Percentiles rank a stretch among this genome's conserved stretches.
These are phyloP conservation scores for Habrosyne pyritoides DNA, from an alignment of 2,888 invertebrate species.

Conservation along the genomic window DNA sequence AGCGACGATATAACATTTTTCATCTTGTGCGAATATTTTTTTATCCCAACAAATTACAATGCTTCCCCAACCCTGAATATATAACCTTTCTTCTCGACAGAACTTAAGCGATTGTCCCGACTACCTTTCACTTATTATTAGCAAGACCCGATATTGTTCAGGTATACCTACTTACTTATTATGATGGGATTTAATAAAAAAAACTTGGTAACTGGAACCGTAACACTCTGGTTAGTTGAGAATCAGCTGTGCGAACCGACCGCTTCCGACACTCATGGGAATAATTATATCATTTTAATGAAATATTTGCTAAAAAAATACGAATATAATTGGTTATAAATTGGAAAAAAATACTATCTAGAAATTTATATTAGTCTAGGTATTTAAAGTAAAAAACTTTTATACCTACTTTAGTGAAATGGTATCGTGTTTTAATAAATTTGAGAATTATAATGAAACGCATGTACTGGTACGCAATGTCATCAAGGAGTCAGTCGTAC, in stretches of 20 bases:
- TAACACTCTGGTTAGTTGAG: conserved; percentile 3
- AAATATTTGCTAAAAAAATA: not conserved
- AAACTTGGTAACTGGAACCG: not conserved
- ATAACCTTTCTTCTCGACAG: not conserved
- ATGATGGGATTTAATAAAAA: too few relatives aligned
- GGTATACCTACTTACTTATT: not conserved
- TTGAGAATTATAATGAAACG: not conserved
- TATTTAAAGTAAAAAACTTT: conserved; percentile 2
- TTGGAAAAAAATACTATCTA: not conserved
- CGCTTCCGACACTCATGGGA: conserved; percentile 1
- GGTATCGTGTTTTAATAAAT: not conserved
- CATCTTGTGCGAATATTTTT: not conserved
- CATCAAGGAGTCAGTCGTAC: conserved; percentile 53
- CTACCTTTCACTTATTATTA: not conserved
- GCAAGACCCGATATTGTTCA: not conserved
- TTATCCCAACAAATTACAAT: not conserved
- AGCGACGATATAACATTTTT: conserved; percentile 18
- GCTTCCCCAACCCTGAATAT: not conserved
- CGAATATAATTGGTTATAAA: not conserved
- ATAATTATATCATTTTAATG: not conserved
- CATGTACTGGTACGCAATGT: not conserved
- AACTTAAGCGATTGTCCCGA: not conserved
- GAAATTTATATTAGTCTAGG: conserved; percentile 1
- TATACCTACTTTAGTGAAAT: conserved; percentile 3
- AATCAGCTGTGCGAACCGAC: not conserved